phyloP scores from a whole-genome alignment of 1,140 invertebrate species.

The Caenorhabditis briggsae region DNA sequence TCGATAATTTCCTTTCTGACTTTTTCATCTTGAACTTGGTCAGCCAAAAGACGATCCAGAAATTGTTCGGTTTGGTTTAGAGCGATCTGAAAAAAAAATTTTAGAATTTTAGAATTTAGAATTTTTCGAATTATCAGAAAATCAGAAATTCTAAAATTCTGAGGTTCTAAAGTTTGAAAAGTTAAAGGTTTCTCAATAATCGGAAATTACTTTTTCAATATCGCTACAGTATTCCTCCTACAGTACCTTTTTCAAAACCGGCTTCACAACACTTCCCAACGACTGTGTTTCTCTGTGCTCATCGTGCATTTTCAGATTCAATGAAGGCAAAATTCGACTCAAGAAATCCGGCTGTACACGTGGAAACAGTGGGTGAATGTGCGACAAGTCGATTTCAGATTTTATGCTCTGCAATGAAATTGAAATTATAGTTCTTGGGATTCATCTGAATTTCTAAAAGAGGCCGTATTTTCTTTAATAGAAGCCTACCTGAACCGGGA shows the following conservation, averaged over 20 bases:
- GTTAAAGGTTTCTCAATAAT: too few relatives aligned
- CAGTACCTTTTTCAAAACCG: conserved; percentile 46
- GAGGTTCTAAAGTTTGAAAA: neutral
- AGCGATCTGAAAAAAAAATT: conserved; percentile 42
- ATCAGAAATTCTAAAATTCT: neutral
- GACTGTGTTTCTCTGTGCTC: conserved; percentile 24
- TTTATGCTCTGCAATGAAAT: conserved; percentile 16
- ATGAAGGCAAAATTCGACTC: conserved; percentile 40
- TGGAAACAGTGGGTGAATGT: conserved; percentile 56
- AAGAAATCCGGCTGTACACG: conserved; percentile 55
- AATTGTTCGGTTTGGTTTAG: conserved; percentile 57
- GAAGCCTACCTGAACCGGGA: too few relatives aligned
- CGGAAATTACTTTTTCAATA: neutral
- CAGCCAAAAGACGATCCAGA: conserved; percentile 51
- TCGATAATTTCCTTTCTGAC: conserved; percentile 23
- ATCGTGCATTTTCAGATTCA: conserved; percentile 42
- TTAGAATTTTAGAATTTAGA: neutral
- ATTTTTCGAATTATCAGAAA: neutral
- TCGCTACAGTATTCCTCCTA: neutral
- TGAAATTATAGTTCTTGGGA: neutral
- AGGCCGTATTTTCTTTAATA: too few relatives aligned
- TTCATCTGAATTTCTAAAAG: neutral
- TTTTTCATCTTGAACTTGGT: conserved; percentile 19
- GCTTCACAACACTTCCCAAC: conserved; percentile 57
- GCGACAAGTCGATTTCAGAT: conserved; percentile 46